Percentiles rank a stretch among this genome's conserved stretches.
These are phyloP conservation scores for Drosophila kikkawai DNA, from an alignment of 1,140 invertebrate species.

Conservation along the genomic window DNA sequence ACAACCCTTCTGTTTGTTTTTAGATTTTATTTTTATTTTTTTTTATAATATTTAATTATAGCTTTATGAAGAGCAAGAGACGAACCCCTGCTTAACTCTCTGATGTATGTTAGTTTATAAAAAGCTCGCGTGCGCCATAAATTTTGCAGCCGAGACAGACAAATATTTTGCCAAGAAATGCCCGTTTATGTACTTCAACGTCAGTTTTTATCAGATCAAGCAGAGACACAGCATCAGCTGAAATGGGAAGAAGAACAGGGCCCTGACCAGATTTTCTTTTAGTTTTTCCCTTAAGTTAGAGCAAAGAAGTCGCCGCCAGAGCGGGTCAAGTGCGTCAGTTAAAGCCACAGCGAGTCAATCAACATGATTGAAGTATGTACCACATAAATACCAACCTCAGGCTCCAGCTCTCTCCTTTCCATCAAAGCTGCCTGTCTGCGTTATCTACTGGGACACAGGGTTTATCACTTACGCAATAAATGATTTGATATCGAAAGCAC, in stretches of 20 bases:
- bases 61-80: constrained; percentile 14
- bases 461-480: constrained; percentile 45
- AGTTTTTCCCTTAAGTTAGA: constrained; percentile 22
- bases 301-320: constrained; percentile 23
- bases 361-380: constrained; percentile 58
- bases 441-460: constrained; percentile 28
- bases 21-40: neutral
- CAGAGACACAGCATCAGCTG: constrained; percentile 28
- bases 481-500: constrained; percentile 39
- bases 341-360: constrained; percentile 23
- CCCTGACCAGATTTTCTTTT: neutral
- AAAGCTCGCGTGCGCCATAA: constrained; percentile 36
- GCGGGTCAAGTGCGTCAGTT: constrained; percentile 7
- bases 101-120: constrained; percentile 37
- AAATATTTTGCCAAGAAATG: constrained; percentile 47
- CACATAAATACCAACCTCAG: neutral
- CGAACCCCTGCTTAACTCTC: constrained; percentile 10
- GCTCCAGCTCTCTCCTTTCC: neutral
- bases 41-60: neutral
- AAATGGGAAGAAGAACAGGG: constrained; percentile 18
- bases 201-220: constrained; percentile 46
- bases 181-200: constrained; percentile 50
- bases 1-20: constrained; percentile 1
- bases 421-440: constrained; percentile 1
- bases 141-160: constrained; percentile 25